Evolutionary conservation across 2,113 vertebrate species (phyloP), one percentile per base, ranked within the genome.

Genomic region (Eptesicus fuscus): DNA sequence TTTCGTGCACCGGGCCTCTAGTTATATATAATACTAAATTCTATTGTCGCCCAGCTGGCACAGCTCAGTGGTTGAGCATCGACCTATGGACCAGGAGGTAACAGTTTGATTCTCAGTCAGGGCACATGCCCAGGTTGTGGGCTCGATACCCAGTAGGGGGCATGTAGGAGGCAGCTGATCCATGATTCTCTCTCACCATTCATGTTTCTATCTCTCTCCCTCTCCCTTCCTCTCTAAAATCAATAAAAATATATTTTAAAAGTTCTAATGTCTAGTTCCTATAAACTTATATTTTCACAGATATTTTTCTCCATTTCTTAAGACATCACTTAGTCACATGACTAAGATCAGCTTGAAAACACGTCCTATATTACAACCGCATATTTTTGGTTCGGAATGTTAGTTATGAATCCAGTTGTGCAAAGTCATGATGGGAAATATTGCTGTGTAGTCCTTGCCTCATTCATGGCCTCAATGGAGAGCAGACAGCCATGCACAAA

Each of bases 331-430:
- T 69, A 71, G n/a, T 18, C 22, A 67, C 4, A 11, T 74, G 42
- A 67, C 44, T 53, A 76, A 80, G 18, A 59, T 17, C n/a, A 16
- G 0, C 3, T 71, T 88, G 23, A 35, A 59, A 44, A 83, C 35
- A 83, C 90, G 17, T 86, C 88, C 17, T 73, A 32, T 18, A 42
- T 92, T 96, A 83, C 17, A 88, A 1, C 18, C 63, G 11, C 14
- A 4, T 93, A 90, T 88, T 88, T 95, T 96, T 23, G 89, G 0
- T 47, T 88, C 92, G 96, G n/a, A 30, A 35, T 95, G 90, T 96
- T 59, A 85, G 23, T 95, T 51, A 70, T 63, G 35, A 0, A 8
- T n/a, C 11, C 7, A 65, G 78, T 67, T 83, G 10, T 42, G 0
- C 0, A 53, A 69, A 73, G 87, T 18, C n/a, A 73, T 51, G 2